These are phyloP conservation scores for Gari tellinella DNA, from an alignment of 2,888 invertebrate genomes.

Conservation along the genomic window DNA sequence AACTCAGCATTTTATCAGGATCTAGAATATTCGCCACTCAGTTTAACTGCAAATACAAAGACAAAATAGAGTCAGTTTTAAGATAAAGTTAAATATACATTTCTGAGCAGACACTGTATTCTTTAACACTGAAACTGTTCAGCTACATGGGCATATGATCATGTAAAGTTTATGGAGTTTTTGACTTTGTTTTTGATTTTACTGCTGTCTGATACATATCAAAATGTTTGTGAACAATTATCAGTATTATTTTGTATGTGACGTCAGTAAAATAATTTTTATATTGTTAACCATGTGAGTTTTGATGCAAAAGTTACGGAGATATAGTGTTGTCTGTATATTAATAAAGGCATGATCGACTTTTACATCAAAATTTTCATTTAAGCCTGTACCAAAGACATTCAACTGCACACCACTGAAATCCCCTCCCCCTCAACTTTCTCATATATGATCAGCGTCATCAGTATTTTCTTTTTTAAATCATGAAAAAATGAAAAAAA, in stretches of 20 bases:
- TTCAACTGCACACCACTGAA: constrained; percentile 1
- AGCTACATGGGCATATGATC: too few relatives aligned
- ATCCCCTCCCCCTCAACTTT: neutral
- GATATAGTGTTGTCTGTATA: neutral
- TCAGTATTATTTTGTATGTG: constrained; percentile 50
- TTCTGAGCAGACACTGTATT: too few relatives aligned
- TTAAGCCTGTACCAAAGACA: constrained; percentile 7
- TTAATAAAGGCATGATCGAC: neutral
- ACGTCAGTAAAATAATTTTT: constrained; percentile 13
- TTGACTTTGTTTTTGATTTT: constrained; percentile 19
- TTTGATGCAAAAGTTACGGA: constrained; percentile 23
- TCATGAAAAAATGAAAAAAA: neutral
- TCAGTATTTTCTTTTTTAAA: neutral
- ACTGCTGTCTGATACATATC: constrained; percentile 55
- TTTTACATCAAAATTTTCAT: constrained; percentile 8
- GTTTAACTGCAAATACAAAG: too few relatives aligned
- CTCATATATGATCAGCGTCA: too few relatives aligned
- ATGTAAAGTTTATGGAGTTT: neutral
- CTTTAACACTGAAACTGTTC: too few relatives aligned
- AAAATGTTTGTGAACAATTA: constrained; percentile 49
- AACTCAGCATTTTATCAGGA: too few relatives aligned
- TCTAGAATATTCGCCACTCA: too few relatives aligned
- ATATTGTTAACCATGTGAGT: constrained; percentile 8
- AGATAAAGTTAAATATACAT: too few relatives aligned
- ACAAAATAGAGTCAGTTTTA: too few relatives aligned